phyloP scores from a whole-genome alignment of 2,113 vertebrate genomes.

The Salminus brasiliensis region DNA sequence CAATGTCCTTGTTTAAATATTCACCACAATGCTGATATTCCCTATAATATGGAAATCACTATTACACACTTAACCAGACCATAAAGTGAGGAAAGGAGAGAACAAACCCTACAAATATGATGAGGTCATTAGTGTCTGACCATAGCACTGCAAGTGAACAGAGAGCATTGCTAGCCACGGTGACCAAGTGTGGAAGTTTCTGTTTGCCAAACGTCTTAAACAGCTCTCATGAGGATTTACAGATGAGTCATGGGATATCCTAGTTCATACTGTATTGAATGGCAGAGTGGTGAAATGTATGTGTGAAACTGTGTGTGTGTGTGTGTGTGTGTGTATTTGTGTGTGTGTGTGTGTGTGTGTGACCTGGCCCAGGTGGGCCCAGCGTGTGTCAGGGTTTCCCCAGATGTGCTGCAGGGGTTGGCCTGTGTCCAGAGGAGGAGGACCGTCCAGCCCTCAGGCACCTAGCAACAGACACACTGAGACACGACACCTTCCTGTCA shows the following conservation, averaged over 20 bases:
- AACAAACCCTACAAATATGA: slow-evolving; percentile 60
- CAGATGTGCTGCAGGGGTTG: slow-evolving; percentile 70
- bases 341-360: slow-evolving; percentile 29
- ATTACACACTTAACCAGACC: no score
- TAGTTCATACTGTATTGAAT: slow-evolving; percentile 61
- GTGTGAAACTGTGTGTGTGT: no score
- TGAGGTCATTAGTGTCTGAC: slow-evolving; percentile 62
- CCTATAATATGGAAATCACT: not conserved
- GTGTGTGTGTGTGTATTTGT: no score
- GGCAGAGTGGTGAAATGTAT: not conserved
- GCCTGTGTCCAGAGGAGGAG: slow-evolving; percentile 65
- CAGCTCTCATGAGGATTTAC: slow-evolving; percentile 69
- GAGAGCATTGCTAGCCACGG: slow-evolving; percentile 64
- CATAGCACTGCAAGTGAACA: slow-evolving; percentile 39
- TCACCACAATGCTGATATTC: slow-evolving; percentile 5
- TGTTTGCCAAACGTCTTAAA: slow-evolving; percentile 49
- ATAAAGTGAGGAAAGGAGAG: slow-evolving; percentile 42
- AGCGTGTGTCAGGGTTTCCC: slow-evolving; percentile 35
- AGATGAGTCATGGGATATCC: slow-evolving; percentile 58
- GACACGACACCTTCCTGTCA: slow-evolving; percentile 75
- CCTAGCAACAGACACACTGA: slow-evolving; percentile 69
- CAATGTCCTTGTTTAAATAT: slow-evolving; percentile 3
- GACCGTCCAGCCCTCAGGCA: slow-evolving; percentile 62
- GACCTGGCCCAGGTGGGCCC: slow-evolving; percentile 25
- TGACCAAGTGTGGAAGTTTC: slow-evolving; percentile 72